Base-by-base conservation (phyloP, 2,888 invertebrate species). In the Parnassius apollo region DNA sequence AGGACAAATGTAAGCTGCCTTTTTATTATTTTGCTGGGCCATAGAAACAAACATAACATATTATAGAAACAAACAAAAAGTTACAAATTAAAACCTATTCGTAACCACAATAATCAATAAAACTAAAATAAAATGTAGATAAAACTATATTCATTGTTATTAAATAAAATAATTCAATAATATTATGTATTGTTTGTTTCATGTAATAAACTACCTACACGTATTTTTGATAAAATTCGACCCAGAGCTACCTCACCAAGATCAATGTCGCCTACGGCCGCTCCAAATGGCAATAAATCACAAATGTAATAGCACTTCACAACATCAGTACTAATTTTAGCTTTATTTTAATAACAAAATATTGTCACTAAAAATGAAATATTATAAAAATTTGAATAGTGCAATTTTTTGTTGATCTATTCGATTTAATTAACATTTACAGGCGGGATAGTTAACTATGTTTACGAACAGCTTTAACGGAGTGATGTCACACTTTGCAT, bases 401-500 rank as follows among this genome's bases (percentile, higher is more conserved):
- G 35, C 35, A 35, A 35, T 35, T 35, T 4, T 7, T 35, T 35
- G 18, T 35, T 35, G 35, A 25, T 22, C 53, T 9, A 11, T 0
- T 22, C 25, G 46, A 68, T 68, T 71, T 71, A 68, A 60, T 66
- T 64, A 65, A 59, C 66, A 65, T 68, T 71, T 57, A 71, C 73
- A 69, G 66, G 68, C 67, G 69, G 68, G 75, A 72, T 65, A 53
- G 58, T 62, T 68, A 67, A 71, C 67, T 45, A 61, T 61, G 61
- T 61, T 72, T 48, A 57, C 53, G 53, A 54, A 53, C 59, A 59
- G 48, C 59, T 58, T 65, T 73, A 80, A 74, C 73, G 74, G 69
- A 77, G 79, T 88, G 89, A 89, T 88, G 86, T 89, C 88, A 89
- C 81, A 77, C 76, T 79, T 78, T 80, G 75, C 81, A 82, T 76